phyloP scores from a whole-genome alignment of 2,888 invertebrate genomes.

The Lasioglossum calceatum region DNA sequence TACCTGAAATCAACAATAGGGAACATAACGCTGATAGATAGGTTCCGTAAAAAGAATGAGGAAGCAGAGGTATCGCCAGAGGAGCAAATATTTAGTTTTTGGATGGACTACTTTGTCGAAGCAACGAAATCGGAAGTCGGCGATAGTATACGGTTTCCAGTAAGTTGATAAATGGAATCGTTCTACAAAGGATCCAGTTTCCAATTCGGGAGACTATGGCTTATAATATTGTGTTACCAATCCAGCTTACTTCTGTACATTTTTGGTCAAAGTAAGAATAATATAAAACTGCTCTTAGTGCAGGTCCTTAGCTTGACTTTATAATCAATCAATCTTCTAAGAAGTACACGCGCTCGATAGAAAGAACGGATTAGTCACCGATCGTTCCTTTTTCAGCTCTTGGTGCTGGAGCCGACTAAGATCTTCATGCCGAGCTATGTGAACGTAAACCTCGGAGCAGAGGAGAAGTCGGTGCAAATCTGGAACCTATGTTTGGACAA shows the following conservation, averaged over 20 bases:
- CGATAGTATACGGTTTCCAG: slow-evolving; percentile 95
- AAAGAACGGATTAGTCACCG: slow-evolving; percentile 37
- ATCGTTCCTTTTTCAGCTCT: slow-evolving; percentile 85
- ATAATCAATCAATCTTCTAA: slow-evolving; percentile 49
- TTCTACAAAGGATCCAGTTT: slow-evolving; percentile 72
- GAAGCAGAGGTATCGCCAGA: slow-evolving; percentile 90
- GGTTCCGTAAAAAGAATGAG: slow-evolving; percentile 93
- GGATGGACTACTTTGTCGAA: slow-evolving; percentile 99
- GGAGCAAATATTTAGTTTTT: slow-evolving; percentile 96
- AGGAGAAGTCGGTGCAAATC: slow-evolving; percentile 96
- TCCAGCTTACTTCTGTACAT: slow-evolving; percentile 74
- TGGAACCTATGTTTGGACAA: slow-evolving; percentile 93
- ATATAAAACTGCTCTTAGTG: slow-evolving; percentile 69
- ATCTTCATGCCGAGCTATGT: slow-evolving; percentile 98
- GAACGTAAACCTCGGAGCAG: slow-evolving; percentile 97
- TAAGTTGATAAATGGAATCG: slow-evolving; percentile 84
- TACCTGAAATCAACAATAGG: slow-evolving; percentile 98
- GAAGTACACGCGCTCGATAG: slow-evolving; percentile 14
- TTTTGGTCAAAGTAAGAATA: slow-evolving; percentile 75
- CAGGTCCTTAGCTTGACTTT: slow-evolving; percentile 67
- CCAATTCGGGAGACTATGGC: slow-evolving; percentile 72
- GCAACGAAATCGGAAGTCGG: slow-evolving; percentile 93
- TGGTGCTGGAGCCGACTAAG: slow-evolving; percentile 96
- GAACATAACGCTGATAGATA: slow-evolving; percentile 96
- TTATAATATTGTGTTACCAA: slow-evolving; percentile 72